Percentiles rank a stretch among this genome's conserved stretches.
phyloP scores from a whole-genome alignment of 2,113 vertebrate species.

The Oncorhynchus kisutch region DNA sequence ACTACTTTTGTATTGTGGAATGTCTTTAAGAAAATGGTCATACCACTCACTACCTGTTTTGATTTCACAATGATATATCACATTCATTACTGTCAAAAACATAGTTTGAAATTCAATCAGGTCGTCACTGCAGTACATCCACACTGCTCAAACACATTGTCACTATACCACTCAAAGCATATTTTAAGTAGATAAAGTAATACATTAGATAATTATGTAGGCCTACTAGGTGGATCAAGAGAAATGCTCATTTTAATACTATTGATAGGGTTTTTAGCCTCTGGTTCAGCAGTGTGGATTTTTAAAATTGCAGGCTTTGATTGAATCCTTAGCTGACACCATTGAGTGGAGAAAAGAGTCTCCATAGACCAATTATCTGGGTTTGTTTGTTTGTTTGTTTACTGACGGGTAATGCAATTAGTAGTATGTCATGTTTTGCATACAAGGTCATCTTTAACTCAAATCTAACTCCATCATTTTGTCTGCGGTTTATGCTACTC shows the following conservation, averaged over 20 bases:
- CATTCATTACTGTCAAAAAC: slow-evolving; percentile 32
- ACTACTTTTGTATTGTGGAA: slow-evolving; percentile 72
- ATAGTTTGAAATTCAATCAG: slow-evolving; percentile 48
- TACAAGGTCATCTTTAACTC: slow-evolving; percentile 22
- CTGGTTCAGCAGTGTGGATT: not conserved
- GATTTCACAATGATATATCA: slow-evolving; percentile 21
- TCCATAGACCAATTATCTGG: too few relatives aligned
- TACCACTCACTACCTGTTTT: slow-evolving; percentile 48
- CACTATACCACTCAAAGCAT: not conserved
- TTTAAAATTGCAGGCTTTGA: not conserved
- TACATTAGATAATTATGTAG: not conserved
- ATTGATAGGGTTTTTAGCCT: not conserved
- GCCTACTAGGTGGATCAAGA: not conserved
- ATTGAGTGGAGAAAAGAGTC: slow-evolving; percentile 6
- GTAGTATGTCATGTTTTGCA: not conserved
- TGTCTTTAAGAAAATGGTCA: slow-evolving; percentile 47
- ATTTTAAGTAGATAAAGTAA: not conserved
- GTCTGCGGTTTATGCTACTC: slow-evolving; percentile 4
- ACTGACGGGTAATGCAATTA: not conserved
- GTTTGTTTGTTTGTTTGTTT: not conserved
- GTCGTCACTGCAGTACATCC: slow-evolving; percentile 28
- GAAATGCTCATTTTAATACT: not conserved
- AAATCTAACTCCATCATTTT: not conserved
- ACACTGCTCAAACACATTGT: not conserved
- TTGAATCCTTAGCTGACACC: slow-evolving; percentile 7